phyloP scores from a whole-genome alignment of 1,140 invertebrate species.

The Phocides pigmalion region DNA sequence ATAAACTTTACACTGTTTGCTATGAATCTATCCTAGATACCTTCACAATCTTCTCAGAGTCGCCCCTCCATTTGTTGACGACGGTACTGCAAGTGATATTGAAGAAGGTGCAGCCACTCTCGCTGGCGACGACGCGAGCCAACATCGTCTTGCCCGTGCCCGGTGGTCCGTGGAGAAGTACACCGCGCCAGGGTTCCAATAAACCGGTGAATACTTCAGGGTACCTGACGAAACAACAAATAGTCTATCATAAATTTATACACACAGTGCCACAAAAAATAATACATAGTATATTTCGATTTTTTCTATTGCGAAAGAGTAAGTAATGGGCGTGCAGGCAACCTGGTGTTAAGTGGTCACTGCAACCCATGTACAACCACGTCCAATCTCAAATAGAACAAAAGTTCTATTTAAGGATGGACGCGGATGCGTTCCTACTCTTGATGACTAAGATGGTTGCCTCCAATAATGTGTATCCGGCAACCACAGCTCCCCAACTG shows the following conservation, averaged over 20 bases:
- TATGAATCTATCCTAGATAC: conserved; percentile 61
- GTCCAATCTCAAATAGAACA: too few relatives aligned
- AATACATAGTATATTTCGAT: too few relatives aligned
- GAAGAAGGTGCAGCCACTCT: conserved; percentile 94
- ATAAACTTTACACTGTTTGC: neutral
- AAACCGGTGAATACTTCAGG: conserved; percentile 92
- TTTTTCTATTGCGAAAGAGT: too few relatives aligned
- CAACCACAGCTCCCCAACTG: too few relatives aligned
- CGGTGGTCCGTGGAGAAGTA: conserved; percentile 94
- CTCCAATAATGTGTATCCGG: too few relatives aligned
- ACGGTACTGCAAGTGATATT: conserved; percentile 95
- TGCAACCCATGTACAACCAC: too few relatives aligned
- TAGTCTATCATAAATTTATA: neutral
- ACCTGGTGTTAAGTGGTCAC: too few relatives aligned
- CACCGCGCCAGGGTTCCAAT: conserved; percentile 92
- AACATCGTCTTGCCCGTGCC: conserved; percentile 94
- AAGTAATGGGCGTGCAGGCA: too few relatives aligned
- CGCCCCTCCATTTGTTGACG: conserved; percentile 97
- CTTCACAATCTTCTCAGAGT: conserved; percentile 96
- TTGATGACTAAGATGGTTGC: too few relatives aligned
- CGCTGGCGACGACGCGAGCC: conserved; percentile 94
- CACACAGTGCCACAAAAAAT: too few relatives aligned
- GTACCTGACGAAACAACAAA: conserved; percentile 84
- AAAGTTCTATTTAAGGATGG: too few relatives aligned
- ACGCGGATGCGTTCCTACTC: too few relatives aligned